Conservation (phyloP, 2,797 vertebrate species). For the Aldrovandia affinis region DNA sequence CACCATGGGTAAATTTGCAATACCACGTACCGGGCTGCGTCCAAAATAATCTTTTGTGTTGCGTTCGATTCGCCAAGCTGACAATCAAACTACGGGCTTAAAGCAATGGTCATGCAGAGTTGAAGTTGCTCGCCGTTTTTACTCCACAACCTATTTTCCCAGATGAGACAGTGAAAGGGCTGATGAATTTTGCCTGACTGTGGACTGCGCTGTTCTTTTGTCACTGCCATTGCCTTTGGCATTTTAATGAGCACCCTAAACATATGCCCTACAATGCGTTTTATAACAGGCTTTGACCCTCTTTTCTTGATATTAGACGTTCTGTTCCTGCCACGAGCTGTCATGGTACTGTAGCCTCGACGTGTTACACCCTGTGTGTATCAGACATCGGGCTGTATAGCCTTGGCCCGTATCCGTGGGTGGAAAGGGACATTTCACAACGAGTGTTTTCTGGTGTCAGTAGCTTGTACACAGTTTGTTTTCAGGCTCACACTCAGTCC, state of each 20-base stretch:
- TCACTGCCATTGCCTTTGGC: background rate
- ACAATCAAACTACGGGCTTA: too few relatives aligned
- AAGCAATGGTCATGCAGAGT: too few relatives aligned
- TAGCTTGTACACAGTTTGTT: slow-evolving; percentile 61
- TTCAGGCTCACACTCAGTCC: slow-evolving; percentile 75
- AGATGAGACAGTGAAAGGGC: background rate
- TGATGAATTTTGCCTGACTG: background rate
- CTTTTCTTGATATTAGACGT: background rate
- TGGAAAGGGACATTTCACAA: slow-evolving; percentile 60
- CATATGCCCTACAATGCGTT: background rate
- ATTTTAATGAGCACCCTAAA: slow-evolving; percentile 9
- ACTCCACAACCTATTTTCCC: background rate
- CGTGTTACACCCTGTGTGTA: background rate
- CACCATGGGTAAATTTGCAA: background rate
- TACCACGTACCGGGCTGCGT: background rate
- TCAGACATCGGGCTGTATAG: background rate
- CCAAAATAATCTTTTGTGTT: background rate
- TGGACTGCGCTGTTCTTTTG: background rate
- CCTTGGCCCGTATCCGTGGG: slow-evolving; percentile 49
- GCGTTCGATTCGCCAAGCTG: background rate
- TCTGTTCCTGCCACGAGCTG: background rate
- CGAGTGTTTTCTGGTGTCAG: slow-evolving; percentile 72
- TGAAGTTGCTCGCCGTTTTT: background rate
- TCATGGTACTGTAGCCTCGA: background rate
- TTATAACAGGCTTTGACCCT: background rate